Evolutionary conservation across 2,888 invertebrate species (phyloP).

Genomic region (Cosmorhoe ocellata): DNA sequence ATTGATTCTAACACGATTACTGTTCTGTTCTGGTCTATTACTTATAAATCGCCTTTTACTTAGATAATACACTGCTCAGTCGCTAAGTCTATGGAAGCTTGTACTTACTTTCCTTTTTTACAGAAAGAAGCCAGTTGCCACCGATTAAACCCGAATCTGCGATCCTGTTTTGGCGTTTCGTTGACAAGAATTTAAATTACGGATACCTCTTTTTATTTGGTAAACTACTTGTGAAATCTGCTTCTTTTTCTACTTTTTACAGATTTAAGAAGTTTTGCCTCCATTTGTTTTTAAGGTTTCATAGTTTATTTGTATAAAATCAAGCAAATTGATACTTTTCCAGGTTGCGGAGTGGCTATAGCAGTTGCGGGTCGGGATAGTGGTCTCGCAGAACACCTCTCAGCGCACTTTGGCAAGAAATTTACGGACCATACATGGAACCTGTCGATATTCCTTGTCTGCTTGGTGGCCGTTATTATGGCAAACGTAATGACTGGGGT

Average conservation of each 20-base stretch:
- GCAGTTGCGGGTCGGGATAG: constrained; percentile 20
- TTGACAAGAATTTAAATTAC: constrained; percentile 62
- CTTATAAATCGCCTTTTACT: too few relatives aligned
- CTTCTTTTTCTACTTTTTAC: too few relatives aligned
- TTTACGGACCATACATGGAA: constrained; percentile 31
- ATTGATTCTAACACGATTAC: too few relatives aligned
- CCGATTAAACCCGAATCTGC: constrained; percentile 55
- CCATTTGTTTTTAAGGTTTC: too few relatives aligned
- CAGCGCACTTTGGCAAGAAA: background rate
- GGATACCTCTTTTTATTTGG: constrained; percentile 60
- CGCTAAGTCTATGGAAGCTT: too few relatives aligned
- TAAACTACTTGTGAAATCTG: constrained; percentile 19
- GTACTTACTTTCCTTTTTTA: too few relatives aligned
- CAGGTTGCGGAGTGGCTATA: constrained; percentile 49
- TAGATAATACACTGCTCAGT: too few relatives aligned
- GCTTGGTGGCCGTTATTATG: constrained; percentile 40
- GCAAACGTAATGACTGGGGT: constrained; percentile 50
- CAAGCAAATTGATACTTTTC: too few relatives aligned
- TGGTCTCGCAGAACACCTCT: constrained; percentile 7
- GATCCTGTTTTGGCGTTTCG: constrained; percentile 62
- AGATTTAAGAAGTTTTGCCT: too few relatives aligned
- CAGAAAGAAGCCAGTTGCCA: constrained; percentile 57
- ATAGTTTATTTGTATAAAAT: too few relatives aligned
- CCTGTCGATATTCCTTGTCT: constrained; percentile 40
- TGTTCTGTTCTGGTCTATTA: too few relatives aligned